Percentiles rank a stretch among this genome's conserved stretches.
Conservation (phyloP, 2,888 invertebrate species). For the Chrysodeixis includens region DNA sequence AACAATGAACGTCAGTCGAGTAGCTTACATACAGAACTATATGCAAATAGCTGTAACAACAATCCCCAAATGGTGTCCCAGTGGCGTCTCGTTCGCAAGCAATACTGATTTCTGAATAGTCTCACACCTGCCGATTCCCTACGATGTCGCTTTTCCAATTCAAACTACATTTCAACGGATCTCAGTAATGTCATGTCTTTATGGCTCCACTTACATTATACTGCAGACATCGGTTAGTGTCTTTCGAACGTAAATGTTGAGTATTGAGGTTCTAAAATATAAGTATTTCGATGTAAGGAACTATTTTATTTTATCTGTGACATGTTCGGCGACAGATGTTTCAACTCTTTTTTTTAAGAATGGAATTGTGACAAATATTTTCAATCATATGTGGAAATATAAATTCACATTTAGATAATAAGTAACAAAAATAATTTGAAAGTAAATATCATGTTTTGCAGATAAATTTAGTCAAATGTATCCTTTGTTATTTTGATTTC, state of each 20-base stretch:
- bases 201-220: conserved; percentile 43
- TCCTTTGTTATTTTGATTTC: too few relatives aligned
- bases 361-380: too few relatives aligned
- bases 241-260: conserved; percentile 18
- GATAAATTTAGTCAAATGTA: too few relatives aligned
- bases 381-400: too few relatives aligned
- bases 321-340: not conserved
- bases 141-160: conserved; percentile 71
- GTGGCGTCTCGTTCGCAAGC: conserved; percentile 68
- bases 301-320: conserved; percentile 5
- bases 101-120: conserved; percentile 75
- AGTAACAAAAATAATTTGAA: not conserved
- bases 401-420: too few relatives aligned
- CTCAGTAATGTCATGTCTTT: conserved; percentile 46
- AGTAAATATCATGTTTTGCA: not conserved
- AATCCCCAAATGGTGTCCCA: conserved; percentile 69
- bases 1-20: conserved; percentile 52
- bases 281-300: not conserved
- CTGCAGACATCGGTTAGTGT: conserved; percentile 22
- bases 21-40: conserved; percentile 57
- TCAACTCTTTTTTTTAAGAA: not conserved
- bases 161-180: conserved; percentile 71
- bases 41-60: conserved; percentile 77
- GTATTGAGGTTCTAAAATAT: conserved; percentile 26
- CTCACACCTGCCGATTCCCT: conserved; percentile 77